A percentile compares a stretch with the other conserved stretches of the same genome.
Conservation (phyloP, 2,113 vertebrate species). For the Cinclus cinclus region DNA sequence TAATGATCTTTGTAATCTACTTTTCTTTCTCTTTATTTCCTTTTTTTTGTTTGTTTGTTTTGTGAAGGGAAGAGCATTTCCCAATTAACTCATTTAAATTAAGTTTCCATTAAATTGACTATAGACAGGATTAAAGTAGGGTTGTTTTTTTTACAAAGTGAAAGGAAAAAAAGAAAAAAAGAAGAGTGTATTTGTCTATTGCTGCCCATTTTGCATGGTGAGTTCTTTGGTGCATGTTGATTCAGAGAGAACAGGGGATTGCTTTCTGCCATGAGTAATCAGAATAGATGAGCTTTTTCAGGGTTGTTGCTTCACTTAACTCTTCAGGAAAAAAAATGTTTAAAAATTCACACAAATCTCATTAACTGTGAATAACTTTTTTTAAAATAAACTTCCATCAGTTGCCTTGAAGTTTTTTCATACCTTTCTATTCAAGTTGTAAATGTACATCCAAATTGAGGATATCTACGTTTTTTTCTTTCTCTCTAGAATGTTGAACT, state of each 20-base stretch:
- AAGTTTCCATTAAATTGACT: conserved; percentile 1
- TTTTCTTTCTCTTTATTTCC: not conserved
- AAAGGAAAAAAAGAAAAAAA: not conserved
- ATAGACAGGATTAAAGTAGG: conserved; percentile 29
- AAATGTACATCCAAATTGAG: not conserved
- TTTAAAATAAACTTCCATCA: conserved; percentile 46
- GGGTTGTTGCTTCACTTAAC: conserved; percentile 59
- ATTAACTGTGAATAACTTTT: conserved; percentile 56
- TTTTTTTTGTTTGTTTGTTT: not conserved
- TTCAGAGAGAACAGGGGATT: not conserved
- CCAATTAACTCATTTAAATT: conserved; percentile 36
- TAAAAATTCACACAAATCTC: conserved; percentile 56
- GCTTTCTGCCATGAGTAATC: conserved; percentile 45
- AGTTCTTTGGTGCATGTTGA: not conserved
- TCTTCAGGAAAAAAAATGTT: conserved; percentile 16
- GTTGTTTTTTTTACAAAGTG: not conserved
- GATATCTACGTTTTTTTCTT: not conserved
- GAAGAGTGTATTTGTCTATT: not conserved
- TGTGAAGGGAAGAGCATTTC: not conserved
- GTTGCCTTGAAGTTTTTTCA: conserved; percentile 51
- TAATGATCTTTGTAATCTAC: not conserved
- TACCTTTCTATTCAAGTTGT: not conserved
- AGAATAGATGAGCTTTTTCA: conserved; percentile 73
- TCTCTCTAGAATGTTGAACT: not conserved
- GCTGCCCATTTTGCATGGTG: not conserved